Conservation (phyloP, 2,797 vertebrate species). For the Mormyrops boulengeri region DNA sequence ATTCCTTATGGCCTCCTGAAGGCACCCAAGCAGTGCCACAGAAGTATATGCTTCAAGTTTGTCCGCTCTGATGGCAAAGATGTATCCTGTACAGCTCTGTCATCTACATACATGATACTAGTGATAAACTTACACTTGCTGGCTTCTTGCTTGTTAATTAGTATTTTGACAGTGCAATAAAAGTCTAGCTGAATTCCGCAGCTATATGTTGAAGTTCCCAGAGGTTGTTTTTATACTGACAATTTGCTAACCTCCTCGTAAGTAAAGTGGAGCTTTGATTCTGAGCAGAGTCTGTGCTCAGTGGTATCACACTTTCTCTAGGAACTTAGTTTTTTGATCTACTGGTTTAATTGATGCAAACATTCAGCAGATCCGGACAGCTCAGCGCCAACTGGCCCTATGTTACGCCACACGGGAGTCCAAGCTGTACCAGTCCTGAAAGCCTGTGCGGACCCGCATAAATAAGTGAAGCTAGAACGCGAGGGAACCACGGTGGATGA, state of each 20-base stretch:
- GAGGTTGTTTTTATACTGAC: neutral
- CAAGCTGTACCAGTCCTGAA: neutral
- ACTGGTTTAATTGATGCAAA: neutral
- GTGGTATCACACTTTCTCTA: neutral
- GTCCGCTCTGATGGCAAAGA: neutral
- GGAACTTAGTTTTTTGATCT: neutral
- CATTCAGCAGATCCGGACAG: neutral
- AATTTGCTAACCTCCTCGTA: neutral
- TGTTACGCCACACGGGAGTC: neutral
- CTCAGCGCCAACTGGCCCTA: neutral
- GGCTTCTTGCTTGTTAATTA: neutral
- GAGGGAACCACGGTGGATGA: neutral
- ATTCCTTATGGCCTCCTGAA: constrained; percentile 1
- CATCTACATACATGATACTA: neutral
- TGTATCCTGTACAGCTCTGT: neutral
- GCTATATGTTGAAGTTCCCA: neutral
- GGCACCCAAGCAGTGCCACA: neutral
- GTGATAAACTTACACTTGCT: neutral
- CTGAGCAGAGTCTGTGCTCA: neutral
- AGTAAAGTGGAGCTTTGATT: neutral
- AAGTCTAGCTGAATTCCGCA: neutral
- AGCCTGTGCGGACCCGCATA: neutral
- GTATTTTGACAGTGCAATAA: neutral
- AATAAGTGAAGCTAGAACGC: neutral
- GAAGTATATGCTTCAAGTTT: neutral